Evolutionary conservation across 2,888 invertebrate species (phyloP).

Genomic region (Atethmia centrago): DNA sequence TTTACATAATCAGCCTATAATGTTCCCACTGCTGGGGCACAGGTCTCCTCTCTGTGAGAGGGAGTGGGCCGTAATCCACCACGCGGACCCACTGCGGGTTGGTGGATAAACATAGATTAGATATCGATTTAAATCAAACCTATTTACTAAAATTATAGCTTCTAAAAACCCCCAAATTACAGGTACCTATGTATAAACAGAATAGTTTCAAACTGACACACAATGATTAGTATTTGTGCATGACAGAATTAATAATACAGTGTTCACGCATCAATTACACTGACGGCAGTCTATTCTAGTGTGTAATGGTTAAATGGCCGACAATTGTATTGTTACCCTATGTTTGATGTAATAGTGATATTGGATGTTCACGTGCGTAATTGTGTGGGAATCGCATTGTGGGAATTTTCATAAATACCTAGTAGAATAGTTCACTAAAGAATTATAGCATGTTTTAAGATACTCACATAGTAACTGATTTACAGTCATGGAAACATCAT

Average conservation of each 20-base stretch:
- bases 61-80: no score
- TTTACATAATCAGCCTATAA: no score
- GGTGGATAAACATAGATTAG: no score
- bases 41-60: no score
- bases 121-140: not conserved
- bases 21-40: no score
- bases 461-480: not conserved
- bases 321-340: constrained; percentile 29
- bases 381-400: not conserved
- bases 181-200: not conserved
- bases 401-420: not conserved
- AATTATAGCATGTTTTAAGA: not conserved
- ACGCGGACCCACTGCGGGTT: no score
- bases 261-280: constrained; percentile 39
- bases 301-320: constrained; percentile 39
- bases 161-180: no score
- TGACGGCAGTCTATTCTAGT: constrained; percentile 26
- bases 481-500: not conserved
- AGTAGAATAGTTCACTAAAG: not conserved
- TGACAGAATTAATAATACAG: constrained; percentile 19
- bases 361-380: constrained; percentile 6
- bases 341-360: constrained; percentile 12
- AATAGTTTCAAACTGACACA: constrained; percentile 5
- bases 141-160: not conserved
- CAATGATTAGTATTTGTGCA: constrained; percentile 30